Evolutionary conservation across 2,888 invertebrate genomes (phyloP).

Genomic region (Cryptocheilus praepositus): DNA sequence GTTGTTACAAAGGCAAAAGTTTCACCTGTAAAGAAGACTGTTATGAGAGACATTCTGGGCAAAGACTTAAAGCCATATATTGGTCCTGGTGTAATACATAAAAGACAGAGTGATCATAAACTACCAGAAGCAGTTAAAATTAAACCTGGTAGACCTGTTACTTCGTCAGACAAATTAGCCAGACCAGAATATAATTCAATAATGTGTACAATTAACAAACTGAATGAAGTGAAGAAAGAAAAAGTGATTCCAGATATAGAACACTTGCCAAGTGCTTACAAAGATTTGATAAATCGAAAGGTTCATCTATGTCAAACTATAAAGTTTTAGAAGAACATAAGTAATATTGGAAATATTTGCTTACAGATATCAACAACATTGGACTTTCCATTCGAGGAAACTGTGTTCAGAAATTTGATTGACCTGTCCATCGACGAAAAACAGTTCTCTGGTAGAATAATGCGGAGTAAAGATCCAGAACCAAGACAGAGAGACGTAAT

Average conservation of each 20-base stretch:
- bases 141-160: neutral
- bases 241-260: constrained; percentile 54
- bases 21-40: constrained; percentile 46
- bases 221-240: constrained; percentile 57
- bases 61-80: constrained; percentile 43
- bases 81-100: constrained; percentile 42
- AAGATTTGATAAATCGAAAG: constrained; percentile 60
- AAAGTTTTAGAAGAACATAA: neutral
- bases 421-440: constrained; percentile 64
- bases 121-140: constrained; percentile 7
- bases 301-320: constrained; percentile 40
- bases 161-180: constrained; percentile 44
- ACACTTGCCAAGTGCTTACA: constrained; percentile 56
- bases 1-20: constrained; percentile 17
- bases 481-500: constrained; percentile 62
- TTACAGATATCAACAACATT: constrained; percentile 62
- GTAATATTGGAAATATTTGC: constrained; percentile 15
- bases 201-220: constrained; percentile 59
- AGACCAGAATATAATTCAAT: constrained; percentile 69
- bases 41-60: constrained; percentile 42
- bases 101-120: neutral
- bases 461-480: constrained; percentile 67
- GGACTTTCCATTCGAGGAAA: constrained; percentile 64
- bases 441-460: constrained; percentile 60
- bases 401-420: constrained; percentile 65